Conservation (phyloP, 64 coral and sea anemone genomes). For the Stylophora pistillata region DNA sequence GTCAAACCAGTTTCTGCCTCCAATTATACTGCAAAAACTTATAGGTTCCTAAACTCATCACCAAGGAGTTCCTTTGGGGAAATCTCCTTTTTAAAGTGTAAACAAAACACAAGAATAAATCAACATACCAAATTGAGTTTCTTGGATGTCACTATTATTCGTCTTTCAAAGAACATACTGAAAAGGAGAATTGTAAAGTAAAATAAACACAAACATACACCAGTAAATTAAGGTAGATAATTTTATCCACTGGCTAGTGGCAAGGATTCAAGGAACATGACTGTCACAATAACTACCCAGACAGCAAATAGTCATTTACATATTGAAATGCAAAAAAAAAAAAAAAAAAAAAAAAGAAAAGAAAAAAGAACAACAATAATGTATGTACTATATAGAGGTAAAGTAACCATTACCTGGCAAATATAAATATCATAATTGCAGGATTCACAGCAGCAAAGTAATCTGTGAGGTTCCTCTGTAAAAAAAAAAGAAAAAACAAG, state of each 20-base stretch:
- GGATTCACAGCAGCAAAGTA: slow-evolving; percentile 94
- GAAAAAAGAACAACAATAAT: too few species aligned
- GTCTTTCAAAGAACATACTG: slow-evolving; percentile 98
- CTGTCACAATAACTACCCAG: too few species aligned
- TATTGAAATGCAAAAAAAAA: too few species aligned
- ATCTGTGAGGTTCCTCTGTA: slow-evolving; percentile 90
- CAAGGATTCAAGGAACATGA: too few species aligned
- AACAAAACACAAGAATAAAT: neutral
- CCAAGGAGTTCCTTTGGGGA: neutral
- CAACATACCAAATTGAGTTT: slow-evolving; percentile 91
- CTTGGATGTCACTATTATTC: slow-evolving; percentile 98
- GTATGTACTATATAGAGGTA: too few species aligned
- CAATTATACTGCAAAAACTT: too few species aligned
- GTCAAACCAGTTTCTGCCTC: neutral
- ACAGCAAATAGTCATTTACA: too few species aligned
- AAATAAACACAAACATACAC: neutral
- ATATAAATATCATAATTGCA: slow-evolving; percentile 86
- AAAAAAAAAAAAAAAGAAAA: too few species aligned
- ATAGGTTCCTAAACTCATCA: neutral
- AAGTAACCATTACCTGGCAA: slow-evolving; percentile 71
- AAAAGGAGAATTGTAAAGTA: neutral
- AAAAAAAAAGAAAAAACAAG: neutral
- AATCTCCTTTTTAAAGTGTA: neutral
- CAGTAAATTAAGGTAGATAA: neutral
- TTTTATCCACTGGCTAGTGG: neutral